Evolutionary conservation across 2,113 vertebrate genomes (phyloP), one percentile per base, ranked within the genome.

Genomic region (Takifugu bimaculatus): DNA sequence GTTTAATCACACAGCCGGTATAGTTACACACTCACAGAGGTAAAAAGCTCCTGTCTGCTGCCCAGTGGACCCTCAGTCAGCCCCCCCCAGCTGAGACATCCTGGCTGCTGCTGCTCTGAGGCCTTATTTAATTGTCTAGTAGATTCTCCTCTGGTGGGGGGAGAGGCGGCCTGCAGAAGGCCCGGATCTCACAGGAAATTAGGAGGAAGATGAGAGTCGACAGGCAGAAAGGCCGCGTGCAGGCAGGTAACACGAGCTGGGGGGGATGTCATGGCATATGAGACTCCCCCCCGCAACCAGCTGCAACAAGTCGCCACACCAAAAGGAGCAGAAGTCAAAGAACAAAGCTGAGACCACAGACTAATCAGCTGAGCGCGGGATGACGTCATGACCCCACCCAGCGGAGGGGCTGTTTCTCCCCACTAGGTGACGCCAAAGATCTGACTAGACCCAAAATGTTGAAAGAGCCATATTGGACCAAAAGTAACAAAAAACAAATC

Each of bases 191-290:
- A 6, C 90, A 93, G 0, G 82, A 92, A 75, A 94, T 66, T 9
- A 93, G 88, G 74, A 96, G 87, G 80, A 93, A 94, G 44, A 84
- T 92, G 77, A 93, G 87, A 0, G 92, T 89, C 0, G 94, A 92
- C 54, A 96, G 64, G 80, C 94, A 94, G 65, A 94, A 95, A 50
- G 94, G 85, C 93, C 92, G 93, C 29, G 93, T 94, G 67, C 91
- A 91, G 25, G 91, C 55, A 1, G 93, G 92, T 72, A 94, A 56
- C 42, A 91, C 91, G 57, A 94, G 85, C 92, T 94, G 81, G 60
- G 54, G 63, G 14, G 45, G 45, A 57, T 50, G 63, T 55, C 63
- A 62, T 43, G 42, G 42, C 42, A 43, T 43, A 20, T 20, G 20
- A 20, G 20, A 20, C 20, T 1, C 93, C 92, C 83, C 85, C 77